Percentiles rank a stretch among this genome's conserved stretches.
Conservation (phyloP, 2,113 vertebrate genomes). For the Actenoides lindsayi region DNA sequence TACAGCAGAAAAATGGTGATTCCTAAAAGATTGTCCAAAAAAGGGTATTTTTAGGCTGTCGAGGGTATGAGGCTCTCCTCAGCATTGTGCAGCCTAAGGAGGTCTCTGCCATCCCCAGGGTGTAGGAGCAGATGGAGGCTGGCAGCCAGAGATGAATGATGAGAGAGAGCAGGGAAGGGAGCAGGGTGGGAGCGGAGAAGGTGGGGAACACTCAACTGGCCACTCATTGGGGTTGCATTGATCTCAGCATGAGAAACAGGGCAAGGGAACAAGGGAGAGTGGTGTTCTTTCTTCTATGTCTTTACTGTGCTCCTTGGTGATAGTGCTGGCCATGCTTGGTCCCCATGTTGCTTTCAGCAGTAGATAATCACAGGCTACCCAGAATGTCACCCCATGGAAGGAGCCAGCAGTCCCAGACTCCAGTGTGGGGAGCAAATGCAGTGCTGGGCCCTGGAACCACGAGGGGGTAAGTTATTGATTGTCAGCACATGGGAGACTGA, state of each 20-base stretch:
- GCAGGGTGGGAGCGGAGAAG: not conserved
- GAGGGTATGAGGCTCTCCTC: not conserved
- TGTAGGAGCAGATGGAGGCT: not conserved
- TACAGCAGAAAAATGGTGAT: not conserved
- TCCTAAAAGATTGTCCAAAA: not conserved
- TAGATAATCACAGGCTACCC: not conserved
- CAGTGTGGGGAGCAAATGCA: not conserved
- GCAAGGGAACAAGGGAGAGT: not conserved
- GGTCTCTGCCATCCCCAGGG: not conserved
- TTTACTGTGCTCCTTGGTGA: not conserved
- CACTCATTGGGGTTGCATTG: too few relatives aligned
- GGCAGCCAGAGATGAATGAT: not conserved
- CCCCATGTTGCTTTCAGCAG: not conserved
- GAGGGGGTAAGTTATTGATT: not conserved
- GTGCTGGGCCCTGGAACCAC: not conserved
- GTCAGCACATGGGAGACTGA: not conserved
- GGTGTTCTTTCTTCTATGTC: not conserved
- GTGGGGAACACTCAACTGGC: not conserved
- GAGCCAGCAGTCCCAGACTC: not conserved
- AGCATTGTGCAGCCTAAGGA: not conserved
- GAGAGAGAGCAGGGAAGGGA: not conserved
- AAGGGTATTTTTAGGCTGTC: not conserved
- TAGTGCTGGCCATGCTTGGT: not conserved
- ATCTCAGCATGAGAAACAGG: not conserved
- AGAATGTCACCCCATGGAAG: not conserved